Base-by-base conservation (phyloP, 2,888 invertebrate species). In the Andrena bucephala region DNA sequence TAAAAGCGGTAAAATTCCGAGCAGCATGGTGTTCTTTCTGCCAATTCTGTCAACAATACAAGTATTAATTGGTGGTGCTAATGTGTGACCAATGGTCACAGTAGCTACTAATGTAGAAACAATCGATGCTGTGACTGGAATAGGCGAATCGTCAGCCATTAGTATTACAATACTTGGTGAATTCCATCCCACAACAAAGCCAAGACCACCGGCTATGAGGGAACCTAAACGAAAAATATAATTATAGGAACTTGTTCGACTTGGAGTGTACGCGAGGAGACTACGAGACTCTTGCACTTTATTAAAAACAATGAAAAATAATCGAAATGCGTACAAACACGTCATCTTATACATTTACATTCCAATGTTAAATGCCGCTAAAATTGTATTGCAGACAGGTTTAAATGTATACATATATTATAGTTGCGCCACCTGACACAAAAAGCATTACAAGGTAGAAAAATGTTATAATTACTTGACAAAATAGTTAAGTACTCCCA, bases 401-500 rank as follows among this genome's bases (percentile, higher is more conserved):
- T 42, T 42, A 13, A 42, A 42, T 13, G 42, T 13, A 13, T 4
- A 42, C 13, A 42, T 42, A 60, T 13, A 20, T 59, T 57, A 29
- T 5, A 13, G 13, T 48, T 16, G 7, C 2, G 24, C n/a, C 54
- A 10, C 31, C 29, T 52, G 52, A 7, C 20, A 10, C 7, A 10
- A 33, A 59, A n/a, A 62, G 8, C 13, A 16, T 24, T 29, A 8
- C 13, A 54, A 16, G 4, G 31, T 13, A 70, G 31, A 29, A 24
- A 4, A 16, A 70, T 36, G n/a, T 10, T 10, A 24, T 24, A 82
- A 88, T 91, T 88, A 91, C 91, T 89, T 65, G 83, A 81, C 24
- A 87, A 79, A 33, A 85, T 81, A 1, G 86, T 75, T 72, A 90
- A 59, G 65, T 91, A 91, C 62, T 92, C 91, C 90, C 90, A 91